phyloP scores from a whole-genome alignment of 2,888 invertebrate genomes.

The Stramonita haemastoma region DNA sequence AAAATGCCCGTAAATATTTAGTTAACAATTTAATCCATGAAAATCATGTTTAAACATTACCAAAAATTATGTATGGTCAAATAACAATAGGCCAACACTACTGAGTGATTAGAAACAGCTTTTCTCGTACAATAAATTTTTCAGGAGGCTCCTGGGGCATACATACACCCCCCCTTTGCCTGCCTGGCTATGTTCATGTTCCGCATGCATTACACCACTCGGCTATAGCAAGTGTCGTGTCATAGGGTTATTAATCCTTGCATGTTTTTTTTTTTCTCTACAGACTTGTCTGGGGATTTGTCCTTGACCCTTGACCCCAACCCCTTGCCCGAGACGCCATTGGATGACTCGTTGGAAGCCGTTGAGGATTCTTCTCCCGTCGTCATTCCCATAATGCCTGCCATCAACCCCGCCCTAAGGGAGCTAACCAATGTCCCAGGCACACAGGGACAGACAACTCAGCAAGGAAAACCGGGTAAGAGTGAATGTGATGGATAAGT shows the following conservation, averaged over 20 bases:
- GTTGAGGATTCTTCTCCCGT: constrained; percentile 50
- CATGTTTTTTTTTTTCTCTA: background rate
- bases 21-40: no score
- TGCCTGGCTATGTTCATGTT: no score
- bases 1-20: no score
- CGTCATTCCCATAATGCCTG: constrained; percentile 56
- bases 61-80: no score
- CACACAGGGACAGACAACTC: constrained; percentile 49
- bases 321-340: constrained; percentile 58
- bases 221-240: no score
- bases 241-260: background rate
- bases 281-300: constrained; percentile 67
- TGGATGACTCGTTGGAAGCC: background rate
- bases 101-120: no score
- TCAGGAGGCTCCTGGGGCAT: no score
- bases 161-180: no score
- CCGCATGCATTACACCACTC: no score
- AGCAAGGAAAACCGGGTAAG: constrained; percentile 59
- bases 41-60: no score
- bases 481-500: background rate
- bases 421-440: constrained; percentile 63
- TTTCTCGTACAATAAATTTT: no score
- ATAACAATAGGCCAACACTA: no score
- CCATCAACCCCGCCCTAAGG: constrained; percentile 60
- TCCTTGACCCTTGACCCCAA: constrained; percentile 69